A percentile compares a stretch with the other conserved stretches of the same genome.
These are phyloP conservation scores for Cyphomyrmex costatus DNA, from an alignment of 1,140 invertebrate species.

Conservation along the genomic window DNA sequence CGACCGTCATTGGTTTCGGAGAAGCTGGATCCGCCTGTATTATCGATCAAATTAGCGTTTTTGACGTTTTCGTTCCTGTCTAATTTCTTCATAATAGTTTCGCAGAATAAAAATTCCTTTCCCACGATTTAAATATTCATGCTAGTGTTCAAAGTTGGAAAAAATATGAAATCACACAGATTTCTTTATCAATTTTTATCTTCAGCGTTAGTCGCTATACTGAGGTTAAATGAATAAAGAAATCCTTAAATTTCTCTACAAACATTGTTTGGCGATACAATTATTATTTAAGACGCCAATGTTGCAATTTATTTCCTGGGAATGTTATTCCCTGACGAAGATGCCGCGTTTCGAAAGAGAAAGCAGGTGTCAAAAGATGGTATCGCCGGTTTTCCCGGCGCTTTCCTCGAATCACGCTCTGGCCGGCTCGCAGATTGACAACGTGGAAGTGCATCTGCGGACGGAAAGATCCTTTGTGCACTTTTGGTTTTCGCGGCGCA, in stretches of 20 bases:
- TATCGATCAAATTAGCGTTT: too few relatives aligned
- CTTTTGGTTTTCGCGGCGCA: constrained; percentile 30
- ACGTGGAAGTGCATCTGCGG: constrained; percentile 51
- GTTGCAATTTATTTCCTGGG: not conserved
- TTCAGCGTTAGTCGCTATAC: too few relatives aligned
- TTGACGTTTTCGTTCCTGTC: too few relatives aligned
- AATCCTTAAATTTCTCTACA: not conserved
- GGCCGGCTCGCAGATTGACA: constrained; percentile 19
- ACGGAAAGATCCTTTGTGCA: constrained; percentile 36
- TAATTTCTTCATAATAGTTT: too few relatives aligned
- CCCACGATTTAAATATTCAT: too few relatives aligned
- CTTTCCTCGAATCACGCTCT: not conserved
- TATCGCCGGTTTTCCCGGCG: constrained; percentile 11
- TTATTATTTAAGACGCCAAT: not conserved
- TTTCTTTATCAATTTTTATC: too few relatives aligned
- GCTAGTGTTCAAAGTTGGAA: too few relatives aligned
- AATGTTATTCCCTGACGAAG: not conserved
- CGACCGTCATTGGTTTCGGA: too few relatives aligned
- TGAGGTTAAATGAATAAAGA: too few relatives aligned
- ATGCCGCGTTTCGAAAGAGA: not conserved
- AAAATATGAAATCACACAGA: too few relatives aligned
- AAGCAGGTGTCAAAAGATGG: constrained; percentile 16
- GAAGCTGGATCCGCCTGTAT: too few relatives aligned
- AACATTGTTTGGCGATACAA: not conserved
- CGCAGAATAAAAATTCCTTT: too few relatives aligned